A percentile compares a stretch with the other conserved stretches of the same genome.
phyloP scores from a whole-genome alignment of 2,797 vertebrate genomes.

The Anguilla obscura region DNA sequence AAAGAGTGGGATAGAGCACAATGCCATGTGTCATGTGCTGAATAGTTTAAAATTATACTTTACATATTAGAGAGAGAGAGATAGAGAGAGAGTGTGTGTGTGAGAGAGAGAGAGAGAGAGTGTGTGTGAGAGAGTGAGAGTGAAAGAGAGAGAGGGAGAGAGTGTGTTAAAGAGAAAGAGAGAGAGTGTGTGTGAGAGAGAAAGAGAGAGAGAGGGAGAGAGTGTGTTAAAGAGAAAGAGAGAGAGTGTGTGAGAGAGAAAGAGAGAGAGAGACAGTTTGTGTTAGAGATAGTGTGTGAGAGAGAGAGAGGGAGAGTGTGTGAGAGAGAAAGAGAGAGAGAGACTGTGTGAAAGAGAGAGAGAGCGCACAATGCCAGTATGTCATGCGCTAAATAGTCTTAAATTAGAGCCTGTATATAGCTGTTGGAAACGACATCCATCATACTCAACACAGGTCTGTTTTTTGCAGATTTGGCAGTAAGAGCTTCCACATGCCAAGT shows the following conservation, averaged over 20 bases:
- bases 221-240: not conserved
- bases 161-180: not conserved
- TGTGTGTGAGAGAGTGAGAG: conserved; percentile 27
- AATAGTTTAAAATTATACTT: not conserved
- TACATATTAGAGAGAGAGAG: not conserved
- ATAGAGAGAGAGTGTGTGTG: not conserved
- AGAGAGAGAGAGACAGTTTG: not conserved
- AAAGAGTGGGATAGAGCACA: not conserved
- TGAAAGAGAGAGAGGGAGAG: not conserved
- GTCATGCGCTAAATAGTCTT: conserved; percentile 70
- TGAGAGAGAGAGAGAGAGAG: not conserved
- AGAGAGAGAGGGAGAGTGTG: conserved; percentile 28
- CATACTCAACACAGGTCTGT: conserved; percentile 71
- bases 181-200: not conserved
- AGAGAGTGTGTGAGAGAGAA: conserved; percentile 11
- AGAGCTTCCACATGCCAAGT: conserved; percentile 69
- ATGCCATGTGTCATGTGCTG: not conserved
- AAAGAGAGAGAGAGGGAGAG: not conserved
- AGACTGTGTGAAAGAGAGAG: conserved; percentile 16
- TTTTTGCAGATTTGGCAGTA: conserved; percentile 70
- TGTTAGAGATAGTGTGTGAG: not conserved
- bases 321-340: not conserved
- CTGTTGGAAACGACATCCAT: conserved; percentile 66
- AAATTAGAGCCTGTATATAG: conserved; percentile 74
- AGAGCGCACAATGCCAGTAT: conserved; percentile 58